Evolutionary conservation across 2,113 vertebrate species (phyloP).

Genomic region (Oreochromis niloticus): DNA sequence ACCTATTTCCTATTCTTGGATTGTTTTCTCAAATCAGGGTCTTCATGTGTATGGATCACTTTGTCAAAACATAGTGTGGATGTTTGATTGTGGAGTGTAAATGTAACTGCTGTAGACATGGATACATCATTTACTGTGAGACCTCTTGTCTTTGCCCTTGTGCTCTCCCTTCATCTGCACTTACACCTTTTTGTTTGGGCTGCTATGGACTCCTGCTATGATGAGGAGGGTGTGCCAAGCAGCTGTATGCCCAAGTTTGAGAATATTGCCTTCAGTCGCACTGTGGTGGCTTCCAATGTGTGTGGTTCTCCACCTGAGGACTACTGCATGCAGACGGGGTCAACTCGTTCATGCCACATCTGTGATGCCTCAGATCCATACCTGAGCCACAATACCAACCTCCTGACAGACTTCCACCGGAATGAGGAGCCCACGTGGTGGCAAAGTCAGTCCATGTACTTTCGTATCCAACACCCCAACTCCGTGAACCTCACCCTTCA

Average conservation of each 20-base stretch:
- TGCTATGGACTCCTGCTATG: slow-evolving; percentile 78
- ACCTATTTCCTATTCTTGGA: background rate
- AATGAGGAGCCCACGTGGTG: slow-evolving; percentile 92
- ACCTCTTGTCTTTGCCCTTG: slow-evolving; percentile 26
- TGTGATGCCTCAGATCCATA: slow-evolving; percentile 73
- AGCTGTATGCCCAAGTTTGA: slow-evolving; percentile 88
- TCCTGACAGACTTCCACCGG: slow-evolving; percentile 90
- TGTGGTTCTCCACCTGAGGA: slow-evolving; percentile 85
- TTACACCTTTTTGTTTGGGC: slow-evolving; percentile 14
- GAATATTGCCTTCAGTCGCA: slow-evolving; percentile 83
- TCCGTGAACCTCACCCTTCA: slow-evolving; percentile 86
- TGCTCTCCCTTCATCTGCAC: slow-evolving; percentile 31
- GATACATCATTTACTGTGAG: slow-evolving; percentile 37
- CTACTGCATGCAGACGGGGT: slow-evolving; percentile 86
- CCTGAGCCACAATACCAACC: slow-evolving; percentile 77
- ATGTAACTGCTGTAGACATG: slow-evolving; percentile 54
- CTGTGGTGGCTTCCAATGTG: slow-evolving; percentile 71
- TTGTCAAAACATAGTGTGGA: background rate
- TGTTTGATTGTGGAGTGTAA: background rate
- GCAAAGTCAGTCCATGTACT: slow-evolving; percentile 96
- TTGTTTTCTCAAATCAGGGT: slow-evolving; percentile 11
- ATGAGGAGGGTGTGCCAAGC: slow-evolving; percentile 67
- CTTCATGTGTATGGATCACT: background rate
- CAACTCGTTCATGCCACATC: slow-evolving; percentile 76
- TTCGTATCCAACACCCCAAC: slow-evolving; percentile 83